Conservation (phyloP, 2,113 vertebrate species). For the Eclectus roratus region DNA sequence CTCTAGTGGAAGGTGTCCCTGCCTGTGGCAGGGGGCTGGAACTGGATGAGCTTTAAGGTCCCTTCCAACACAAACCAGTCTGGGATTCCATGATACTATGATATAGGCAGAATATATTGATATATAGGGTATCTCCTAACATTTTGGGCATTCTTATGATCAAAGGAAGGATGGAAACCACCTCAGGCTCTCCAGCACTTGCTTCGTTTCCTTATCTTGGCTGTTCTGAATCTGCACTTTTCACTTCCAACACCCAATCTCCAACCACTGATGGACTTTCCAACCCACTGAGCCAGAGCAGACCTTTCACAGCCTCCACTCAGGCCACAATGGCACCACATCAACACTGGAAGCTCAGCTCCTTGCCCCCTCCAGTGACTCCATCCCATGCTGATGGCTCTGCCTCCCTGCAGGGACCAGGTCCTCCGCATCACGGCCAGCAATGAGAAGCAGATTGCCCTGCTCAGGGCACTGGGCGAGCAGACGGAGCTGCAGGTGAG, state of each 20-base stretch:
- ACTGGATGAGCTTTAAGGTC: background rate
- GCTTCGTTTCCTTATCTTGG: accelerated
- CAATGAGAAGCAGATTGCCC: conserved; percentile 71
- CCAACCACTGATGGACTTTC: accelerated
- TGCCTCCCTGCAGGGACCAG: conserved; percentile 81
- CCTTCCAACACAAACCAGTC: background rate
- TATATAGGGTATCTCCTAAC: accelerated
- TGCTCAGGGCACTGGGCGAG: conserved; percentile 74
- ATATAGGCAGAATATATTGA: accelerated
- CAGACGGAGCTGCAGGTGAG: conserved; percentile 78
- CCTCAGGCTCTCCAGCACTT: accelerated
- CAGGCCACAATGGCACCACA: accelerated
- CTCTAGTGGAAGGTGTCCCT: no score
- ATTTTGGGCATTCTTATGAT: background rate
- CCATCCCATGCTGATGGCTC: accelerated
- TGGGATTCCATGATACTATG: background rate
- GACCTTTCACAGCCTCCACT: background rate
- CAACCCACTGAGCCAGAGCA: accelerated
- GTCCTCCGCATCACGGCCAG: conserved; percentile 82
- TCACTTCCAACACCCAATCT: background rate
- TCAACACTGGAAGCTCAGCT: background rate
- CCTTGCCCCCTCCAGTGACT: background rate
- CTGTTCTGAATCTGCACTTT: background rate
- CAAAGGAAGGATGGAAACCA: background rate
- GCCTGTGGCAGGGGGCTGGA: accelerated